Conservation (phyloP, 2,888 invertebrate genomes). For the Chamaedrilus cognettii region DNA sequence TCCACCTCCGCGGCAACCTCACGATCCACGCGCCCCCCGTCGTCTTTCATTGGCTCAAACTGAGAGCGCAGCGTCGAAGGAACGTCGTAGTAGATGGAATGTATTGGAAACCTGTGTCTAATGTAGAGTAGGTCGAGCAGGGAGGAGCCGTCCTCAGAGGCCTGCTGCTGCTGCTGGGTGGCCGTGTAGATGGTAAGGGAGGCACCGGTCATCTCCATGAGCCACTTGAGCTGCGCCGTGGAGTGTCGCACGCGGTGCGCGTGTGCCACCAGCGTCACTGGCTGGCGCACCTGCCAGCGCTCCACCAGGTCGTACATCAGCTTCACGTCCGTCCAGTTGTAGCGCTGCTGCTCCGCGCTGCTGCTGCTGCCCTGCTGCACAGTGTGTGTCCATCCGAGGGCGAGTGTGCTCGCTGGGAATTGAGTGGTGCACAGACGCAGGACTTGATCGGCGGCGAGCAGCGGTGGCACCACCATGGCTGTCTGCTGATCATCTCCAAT, state of each 20-base stretch:
- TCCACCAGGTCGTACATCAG: conserved; percentile 17
- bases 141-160: neutral
- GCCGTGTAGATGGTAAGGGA: conserved; percentile 3
- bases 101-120: conserved; percentile 18
- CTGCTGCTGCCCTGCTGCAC: neutral
- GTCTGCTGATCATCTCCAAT: conserved; percentile 5
- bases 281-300: conserved; percentile 3
- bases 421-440: conserved; percentile 8
- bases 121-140: conserved; percentile 14
- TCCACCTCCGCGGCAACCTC: neutral
- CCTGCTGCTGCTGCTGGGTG: neutral
- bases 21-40: neutral
- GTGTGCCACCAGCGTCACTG: neutral
- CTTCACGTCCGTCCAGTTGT: conserved; percentile 19
- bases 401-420: conserved; percentile 19
- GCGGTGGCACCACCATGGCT: neutral
- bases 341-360: conserved; percentile 1
- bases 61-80: neutral
- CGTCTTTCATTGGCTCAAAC: conserved; percentile 4
- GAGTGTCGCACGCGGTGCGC: conserved; percentile 11
- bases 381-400: conserved; percentile 12
- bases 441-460: neutral
- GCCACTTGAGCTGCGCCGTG: conserved; percentile 15
- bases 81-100: conserved; percentile 16
- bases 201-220: conserved; percentile 20